Base-by-base conservation (phyloP, 2,113 vertebrate genomes). In the Larimichthys polyactis region DNA sequence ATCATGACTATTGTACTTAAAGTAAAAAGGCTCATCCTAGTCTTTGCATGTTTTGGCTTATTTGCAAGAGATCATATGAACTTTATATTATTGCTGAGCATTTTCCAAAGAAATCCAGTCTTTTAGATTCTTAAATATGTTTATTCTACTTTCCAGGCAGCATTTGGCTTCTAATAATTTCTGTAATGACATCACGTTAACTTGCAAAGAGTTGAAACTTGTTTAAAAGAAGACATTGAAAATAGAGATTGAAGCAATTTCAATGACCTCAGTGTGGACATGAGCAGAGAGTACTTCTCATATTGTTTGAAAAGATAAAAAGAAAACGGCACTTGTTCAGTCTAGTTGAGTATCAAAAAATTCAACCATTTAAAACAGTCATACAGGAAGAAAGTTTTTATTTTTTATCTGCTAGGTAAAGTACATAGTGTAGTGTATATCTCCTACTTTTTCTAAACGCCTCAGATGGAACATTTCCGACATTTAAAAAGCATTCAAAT, bases 41-140 rank as follows among this genome's bases (percentile, higher is more conserved):
- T 54, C 79, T 79, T 62, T 71, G 11, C n/a, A 44, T 68, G 62
- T 85, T 67, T 85, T 60, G 14, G 57, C 11, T 65, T 69, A 55
- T 85, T 66, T 57, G 85, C 44, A 58, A 60, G 57, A 79, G 84
- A 71, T 59, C 73, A 52, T 46, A 72, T 72, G 58, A 78, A 85
- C 43, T 17, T 75, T 51, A 11, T 70, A 51, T 69, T 44, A 8
- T 32, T 86, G 57, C 68, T 55, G 68, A 88, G 4, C 16, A 17
- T 17, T 83, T 89, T 86, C 77, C 76, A 60, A 57, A 71, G 52
- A 62, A 52, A 74, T 71, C 7, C 67, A 40, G 54, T 60, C 2
- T 80, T 64, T 49, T 1, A 2, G 43, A 70, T 24, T 63, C 74
- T 78, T 55, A 4, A 51, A 77, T 57, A 10, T 32, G 11, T 73